Percentiles rank a stretch among this genome's conserved stretches.
Evolutionary conservation across 1,140 invertebrate species (phyloP).

Genomic region (Conus ventricosus): DNA sequence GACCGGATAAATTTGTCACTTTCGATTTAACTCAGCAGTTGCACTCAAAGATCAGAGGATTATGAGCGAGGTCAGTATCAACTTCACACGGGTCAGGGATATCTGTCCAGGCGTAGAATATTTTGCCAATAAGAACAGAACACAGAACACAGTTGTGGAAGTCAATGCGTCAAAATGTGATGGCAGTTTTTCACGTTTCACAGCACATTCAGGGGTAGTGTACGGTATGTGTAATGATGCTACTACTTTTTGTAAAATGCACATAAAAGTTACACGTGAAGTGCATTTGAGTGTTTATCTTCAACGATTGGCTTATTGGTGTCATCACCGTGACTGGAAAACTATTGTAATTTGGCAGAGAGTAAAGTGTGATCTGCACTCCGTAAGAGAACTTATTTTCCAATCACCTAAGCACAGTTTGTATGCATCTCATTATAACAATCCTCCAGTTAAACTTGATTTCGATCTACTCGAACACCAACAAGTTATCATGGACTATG

Average conservation of each 20-base stretch:
- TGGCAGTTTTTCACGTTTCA: too few species aligned
- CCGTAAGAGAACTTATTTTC: background rate
- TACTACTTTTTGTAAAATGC: background rate
- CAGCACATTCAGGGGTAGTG: too few species aligned
- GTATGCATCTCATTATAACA: background rate
- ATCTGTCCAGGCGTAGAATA: too few species aligned
- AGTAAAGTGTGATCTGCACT: background rate
- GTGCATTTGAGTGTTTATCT: background rate
- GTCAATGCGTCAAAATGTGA: too few species aligned
- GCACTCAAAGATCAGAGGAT: too few species aligned
- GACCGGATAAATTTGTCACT: too few species aligned
- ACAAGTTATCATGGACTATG: background rate
- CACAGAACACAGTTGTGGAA: too few species aligned
- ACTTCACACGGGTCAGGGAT: too few species aligned
- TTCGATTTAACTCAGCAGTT: too few species aligned
- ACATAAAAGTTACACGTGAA: background rate
- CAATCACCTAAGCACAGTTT: background rate
- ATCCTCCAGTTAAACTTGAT: background rate
- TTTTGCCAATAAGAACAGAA: too few species aligned
- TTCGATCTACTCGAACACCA: background rate
- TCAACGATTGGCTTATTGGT: background rate
- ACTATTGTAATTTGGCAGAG: background rate
- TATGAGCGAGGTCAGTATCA: too few species aligned
- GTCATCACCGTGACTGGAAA: background rate
- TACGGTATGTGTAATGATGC: background rate